Evolutionary conservation across 2,888 invertebrate genomes (phyloP).

Genomic region (Rhyacophila evoluta): DNA sequence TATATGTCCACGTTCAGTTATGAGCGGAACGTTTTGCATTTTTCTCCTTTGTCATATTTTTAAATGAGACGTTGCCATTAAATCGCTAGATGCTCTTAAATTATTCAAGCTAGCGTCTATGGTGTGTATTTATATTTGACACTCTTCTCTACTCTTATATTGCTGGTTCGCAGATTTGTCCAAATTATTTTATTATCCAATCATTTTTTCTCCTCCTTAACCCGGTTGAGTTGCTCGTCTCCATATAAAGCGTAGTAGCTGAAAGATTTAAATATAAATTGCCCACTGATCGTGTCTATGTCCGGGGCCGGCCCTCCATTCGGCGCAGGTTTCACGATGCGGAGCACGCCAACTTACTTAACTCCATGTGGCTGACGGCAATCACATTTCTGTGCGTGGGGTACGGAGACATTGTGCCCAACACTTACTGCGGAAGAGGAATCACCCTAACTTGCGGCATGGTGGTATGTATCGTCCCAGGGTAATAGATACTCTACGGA

Average conservation of each 20-base stretch:
- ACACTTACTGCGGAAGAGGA: conserved; percentile 99
- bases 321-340: conserved; percentile 93
- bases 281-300: conserved; percentile 34
- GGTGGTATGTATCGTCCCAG: conserved; percentile 91
- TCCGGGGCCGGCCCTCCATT: conserved; percentile 33
- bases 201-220: neutral
- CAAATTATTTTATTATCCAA: neutral
- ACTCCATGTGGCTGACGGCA: conserved; percentile 99
- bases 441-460: conserved; percentile 99
- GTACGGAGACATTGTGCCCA: conserved; percentile 99
- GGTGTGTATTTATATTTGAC: no score
- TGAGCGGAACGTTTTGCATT: no score
- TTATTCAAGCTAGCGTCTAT: no score
- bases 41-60: no score
- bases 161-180: no score
- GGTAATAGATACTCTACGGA: conserved; percentile 60
- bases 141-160: no score
- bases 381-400: conserved; percentile 99
- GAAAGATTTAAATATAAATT: conserved; percentile 25
- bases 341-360: conserved; percentile 98
- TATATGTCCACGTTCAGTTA: no score
- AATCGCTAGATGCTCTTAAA: no score
- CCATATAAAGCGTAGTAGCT: conserved; percentile 1
- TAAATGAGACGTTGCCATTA: no score
- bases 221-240: conserved; percentile 2